Evolutionary conservation across 2,113 vertebrate genomes (phyloP).

Genomic region (Pluvialis apricaria): DNA sequence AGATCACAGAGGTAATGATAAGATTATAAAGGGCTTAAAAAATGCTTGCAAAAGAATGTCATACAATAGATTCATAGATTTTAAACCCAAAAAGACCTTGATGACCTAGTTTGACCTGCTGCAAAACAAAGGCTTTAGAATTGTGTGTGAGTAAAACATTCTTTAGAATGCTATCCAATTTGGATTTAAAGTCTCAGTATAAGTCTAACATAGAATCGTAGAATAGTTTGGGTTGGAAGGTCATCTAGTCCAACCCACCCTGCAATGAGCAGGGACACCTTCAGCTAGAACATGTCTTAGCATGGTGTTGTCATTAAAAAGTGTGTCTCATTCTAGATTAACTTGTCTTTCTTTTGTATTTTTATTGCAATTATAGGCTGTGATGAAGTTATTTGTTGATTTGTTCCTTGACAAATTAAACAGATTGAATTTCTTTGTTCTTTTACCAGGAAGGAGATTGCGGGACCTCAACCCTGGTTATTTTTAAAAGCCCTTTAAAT

Average conservation of each 20-base stretch:
- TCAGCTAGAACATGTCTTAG: background rate
- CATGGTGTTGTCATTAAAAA: background rate
- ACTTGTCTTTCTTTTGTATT: background rate
- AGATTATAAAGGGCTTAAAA: background rate
- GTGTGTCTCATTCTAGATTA: background rate
- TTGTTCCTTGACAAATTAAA: background rate
- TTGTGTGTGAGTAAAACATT: background rate
- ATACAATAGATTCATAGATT: background rate
- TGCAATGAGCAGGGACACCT: background rate
- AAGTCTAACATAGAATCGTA: background rate
- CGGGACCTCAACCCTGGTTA: background rate
- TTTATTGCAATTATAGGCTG: background rate
- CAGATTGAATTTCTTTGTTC: background rate
- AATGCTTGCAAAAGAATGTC: background rate
- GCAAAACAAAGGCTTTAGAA: background rate
- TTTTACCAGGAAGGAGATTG: background rate
- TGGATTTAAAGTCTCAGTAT: background rate
- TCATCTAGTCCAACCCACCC: background rate
- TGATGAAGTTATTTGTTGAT: background rate
- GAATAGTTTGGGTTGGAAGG: background rate
- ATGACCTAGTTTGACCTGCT: background rate
- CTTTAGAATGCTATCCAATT: background rate
- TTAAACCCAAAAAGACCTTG: background rate
- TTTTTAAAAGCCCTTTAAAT: background rate
- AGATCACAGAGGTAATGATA: background rate